Percentiles rank a stretch among this genome's conserved stretches.
Conservation (phyloP, 2,888 invertebrate genomes). For the Scelioninae gen. 2 region DNA sequence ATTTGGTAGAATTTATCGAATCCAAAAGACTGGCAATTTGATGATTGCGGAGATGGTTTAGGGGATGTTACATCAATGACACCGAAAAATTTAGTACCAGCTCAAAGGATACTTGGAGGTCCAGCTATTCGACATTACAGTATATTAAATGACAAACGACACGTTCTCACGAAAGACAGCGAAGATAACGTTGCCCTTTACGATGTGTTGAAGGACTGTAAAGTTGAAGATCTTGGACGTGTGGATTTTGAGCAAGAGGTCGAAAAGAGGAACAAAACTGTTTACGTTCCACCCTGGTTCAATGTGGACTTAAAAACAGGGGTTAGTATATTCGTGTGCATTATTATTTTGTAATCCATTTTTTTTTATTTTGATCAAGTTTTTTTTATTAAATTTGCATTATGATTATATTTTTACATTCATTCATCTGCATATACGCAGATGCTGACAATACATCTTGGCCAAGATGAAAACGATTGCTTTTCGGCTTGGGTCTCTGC, state of each 20-base stretch:
- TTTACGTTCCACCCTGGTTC: conserved; percentile 99
- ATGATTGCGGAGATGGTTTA: conserved; percentile 70
- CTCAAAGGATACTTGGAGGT: conserved; percentile 85
- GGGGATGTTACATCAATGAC: conserved; percentile 67
- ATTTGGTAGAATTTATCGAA: conserved; percentile 67
- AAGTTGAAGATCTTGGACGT: conserved; percentile 93
- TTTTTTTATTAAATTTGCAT: too few relatives aligned
- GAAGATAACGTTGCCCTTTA: conserved; percentile 92
- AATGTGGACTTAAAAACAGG: conserved; percentile 99
- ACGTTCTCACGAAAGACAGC: conserved; percentile 96
- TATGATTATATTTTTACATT: conserved; percentile 15
- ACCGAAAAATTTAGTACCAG: conserved; percentile 74
- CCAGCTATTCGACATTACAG: conserved; percentile 95
- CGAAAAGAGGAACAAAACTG: conserved; percentile 92
- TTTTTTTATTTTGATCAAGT: too few relatives aligned
- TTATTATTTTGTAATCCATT: too few relatives aligned
- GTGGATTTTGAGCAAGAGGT: conserved; percentile 95
- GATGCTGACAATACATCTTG: conserved; percentile 98
- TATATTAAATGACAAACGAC: conserved; percentile 96
- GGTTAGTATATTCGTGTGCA: too few relatives aligned
- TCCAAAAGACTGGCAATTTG: conserved; percentile 73
- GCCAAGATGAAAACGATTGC: conserved; percentile 98
- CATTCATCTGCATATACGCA: too few relatives aligned
- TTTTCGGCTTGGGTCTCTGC: conserved; percentile 99
- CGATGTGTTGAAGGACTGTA: conserved; percentile 91